Conservation (phyloP, 1,140 invertebrate species). For the Colletes gigas region DNA sequence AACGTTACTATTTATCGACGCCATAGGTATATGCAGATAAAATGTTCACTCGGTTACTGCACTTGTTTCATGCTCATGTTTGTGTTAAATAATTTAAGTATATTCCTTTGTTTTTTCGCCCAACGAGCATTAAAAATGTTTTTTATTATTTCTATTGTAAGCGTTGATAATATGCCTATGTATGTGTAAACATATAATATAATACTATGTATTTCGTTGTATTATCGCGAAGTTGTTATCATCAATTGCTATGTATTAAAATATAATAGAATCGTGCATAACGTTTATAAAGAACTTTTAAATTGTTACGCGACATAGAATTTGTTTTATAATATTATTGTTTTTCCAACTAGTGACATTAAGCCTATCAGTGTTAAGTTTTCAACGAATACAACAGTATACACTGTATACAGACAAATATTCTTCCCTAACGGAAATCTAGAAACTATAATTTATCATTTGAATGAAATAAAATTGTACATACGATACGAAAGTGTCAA, state of each 20-base stretch:
- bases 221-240: not conserved
- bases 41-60: not conserved
- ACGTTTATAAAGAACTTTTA: not conserved
- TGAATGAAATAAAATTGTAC: not conserved
- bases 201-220: not conserved
- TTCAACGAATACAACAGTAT: not conserved
- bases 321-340: not conserved
- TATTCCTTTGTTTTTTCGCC: not conserved
- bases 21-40: no score
- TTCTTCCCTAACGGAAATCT: not conserved
- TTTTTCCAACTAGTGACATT: slow-evolving; percentile 6
- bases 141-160: no score
- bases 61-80: not conserved
- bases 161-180: no score
- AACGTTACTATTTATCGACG: not conserved
- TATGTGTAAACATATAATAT: no score
- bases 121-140: no score
- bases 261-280: not conserved
- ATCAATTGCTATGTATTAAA: no score
- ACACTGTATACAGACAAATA: slow-evolving; percentile 2
- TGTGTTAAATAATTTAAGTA: not conserved
- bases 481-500: not conserved
- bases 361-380: no score
- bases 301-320: no score
- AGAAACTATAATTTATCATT: not conserved